phyloP scores from a whole-genome alignment of 2,888 invertebrate genomes.

The Cryptosula pallasiana region DNA sequence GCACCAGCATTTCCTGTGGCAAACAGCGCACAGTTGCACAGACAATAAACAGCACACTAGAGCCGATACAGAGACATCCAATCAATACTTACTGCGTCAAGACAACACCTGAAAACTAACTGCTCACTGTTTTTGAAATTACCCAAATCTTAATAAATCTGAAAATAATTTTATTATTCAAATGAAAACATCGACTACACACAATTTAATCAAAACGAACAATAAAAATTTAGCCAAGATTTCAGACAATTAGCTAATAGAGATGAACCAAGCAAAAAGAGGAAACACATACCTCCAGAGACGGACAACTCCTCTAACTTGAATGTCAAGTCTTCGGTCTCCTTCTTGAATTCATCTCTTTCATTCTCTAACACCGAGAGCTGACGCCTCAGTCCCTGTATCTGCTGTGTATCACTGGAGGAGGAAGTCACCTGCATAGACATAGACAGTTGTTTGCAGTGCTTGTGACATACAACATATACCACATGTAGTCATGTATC shows the following conservation, averaged over 20 bases:
- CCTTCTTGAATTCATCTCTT: conserved; percentile 30
- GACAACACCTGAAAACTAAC: too few relatives aligned
- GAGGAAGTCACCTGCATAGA: neutral
- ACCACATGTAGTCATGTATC: too few relatives aligned
- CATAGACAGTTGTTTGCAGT: too few relatives aligned
- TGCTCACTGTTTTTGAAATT: too few relatives aligned
- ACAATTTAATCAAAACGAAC: too few relatives aligned
- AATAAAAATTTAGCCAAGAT: too few relatives aligned
- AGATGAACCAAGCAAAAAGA: too few relatives aligned
- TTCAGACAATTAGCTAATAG: too few relatives aligned
- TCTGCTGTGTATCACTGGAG: neutral
- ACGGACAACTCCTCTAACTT: conserved; percentile 29
- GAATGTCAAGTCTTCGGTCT: conserved; percentile 31
- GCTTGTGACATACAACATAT: too few relatives aligned
- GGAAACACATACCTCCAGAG: neutral
- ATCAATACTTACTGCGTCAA: neutral
- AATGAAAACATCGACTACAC: too few relatives aligned
- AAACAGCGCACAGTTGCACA: neutral
- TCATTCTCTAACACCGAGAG: neutral
- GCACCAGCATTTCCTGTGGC: neutral
- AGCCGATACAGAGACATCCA: neutral
- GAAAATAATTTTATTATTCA: too few relatives aligned
- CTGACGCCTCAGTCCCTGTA: neutral
- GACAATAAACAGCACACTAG: neutral
- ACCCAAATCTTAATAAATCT: too few relatives aligned